phyloP scores from a whole-genome alignment of 2,797 vertebrate genomes.

The Molossus alvarezi region DNA sequence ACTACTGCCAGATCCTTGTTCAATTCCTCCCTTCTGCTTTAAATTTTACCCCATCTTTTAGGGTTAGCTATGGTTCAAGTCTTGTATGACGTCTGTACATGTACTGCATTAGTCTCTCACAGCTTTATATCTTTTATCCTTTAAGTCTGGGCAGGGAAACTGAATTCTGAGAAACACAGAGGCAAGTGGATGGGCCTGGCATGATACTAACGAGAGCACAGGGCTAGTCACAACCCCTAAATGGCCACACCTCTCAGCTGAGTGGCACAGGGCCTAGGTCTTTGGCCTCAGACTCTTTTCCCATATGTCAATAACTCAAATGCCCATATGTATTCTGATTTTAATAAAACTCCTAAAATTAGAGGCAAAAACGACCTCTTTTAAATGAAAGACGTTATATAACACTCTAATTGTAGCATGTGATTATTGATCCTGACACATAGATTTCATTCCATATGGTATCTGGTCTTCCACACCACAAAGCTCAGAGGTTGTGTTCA shows the following conservation, averaged over 20 bases:
- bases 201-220: not conserved
- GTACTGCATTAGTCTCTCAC: slow-evolving; percentile 15
- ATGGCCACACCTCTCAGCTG: not conserved
- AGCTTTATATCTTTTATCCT: slow-evolving; percentile 42
- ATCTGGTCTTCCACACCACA: not conserved
- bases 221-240: not conserved
- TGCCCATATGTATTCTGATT: not conserved
- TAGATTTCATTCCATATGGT: not conserved
- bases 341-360: slow-evolving; percentile 46
- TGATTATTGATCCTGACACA: not conserved
- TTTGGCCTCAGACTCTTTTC: slow-evolving; percentile 31
- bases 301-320: not conserved
- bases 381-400: not conserved
- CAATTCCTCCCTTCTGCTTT: not conserved
- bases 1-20: slow-evolving; percentile 3
- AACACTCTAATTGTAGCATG: not conserved
- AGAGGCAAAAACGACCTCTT: not conserved
- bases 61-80: not conserved
- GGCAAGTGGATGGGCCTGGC: not conserved
- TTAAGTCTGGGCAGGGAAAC: not conserved
- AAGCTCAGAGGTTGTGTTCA: not conserved
- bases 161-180: not conserved
- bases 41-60: slow-evolving; percentile 58
- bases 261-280: not conserved
- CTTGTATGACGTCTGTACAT: slow-evolving; percentile 47